Conservation (phyloP, 2,797 vertebrate genomes). For the Eurystomus glaucurus region DNA sequence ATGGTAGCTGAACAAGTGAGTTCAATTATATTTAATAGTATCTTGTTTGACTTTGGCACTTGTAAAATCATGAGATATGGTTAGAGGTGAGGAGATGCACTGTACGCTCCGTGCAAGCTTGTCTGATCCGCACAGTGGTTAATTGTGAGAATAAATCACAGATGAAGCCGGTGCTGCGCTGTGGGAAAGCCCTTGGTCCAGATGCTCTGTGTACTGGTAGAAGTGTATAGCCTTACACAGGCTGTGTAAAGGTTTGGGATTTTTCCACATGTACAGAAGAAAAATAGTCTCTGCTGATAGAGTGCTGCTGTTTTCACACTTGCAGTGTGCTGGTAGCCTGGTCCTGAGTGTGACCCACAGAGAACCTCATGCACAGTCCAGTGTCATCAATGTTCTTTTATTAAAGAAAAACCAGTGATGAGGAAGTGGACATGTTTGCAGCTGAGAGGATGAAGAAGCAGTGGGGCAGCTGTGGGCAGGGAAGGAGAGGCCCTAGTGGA, state of each 20-base stretch:
- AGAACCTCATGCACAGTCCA: neutral
- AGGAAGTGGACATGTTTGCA: neutral
- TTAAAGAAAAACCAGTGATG: neutral
- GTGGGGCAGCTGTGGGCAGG: neutral
- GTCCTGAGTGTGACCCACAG: rapidly evolving
- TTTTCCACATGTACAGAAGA: neutral
- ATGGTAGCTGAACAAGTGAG: neutral
- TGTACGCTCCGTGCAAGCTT: rapidly evolving
- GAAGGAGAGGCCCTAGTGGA: neutral
- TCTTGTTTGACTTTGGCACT: neutral
- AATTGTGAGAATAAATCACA: neutral
- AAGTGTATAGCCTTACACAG: neutral
- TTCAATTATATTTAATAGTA: neutral
- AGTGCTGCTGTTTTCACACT: neutral
- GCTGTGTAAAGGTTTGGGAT: neutral
- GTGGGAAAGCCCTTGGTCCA: neutral
- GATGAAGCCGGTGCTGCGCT: neutral
- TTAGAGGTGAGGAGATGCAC: neutral
- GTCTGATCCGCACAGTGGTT: rapidly evolving
- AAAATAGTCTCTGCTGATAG: neutral
- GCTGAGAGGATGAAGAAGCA: neutral
- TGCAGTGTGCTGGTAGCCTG: rapidly evolving
- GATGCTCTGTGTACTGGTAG: neutral
- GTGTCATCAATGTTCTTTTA: rapidly evolving
- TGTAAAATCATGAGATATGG: neutral